Evolutionary conservation across 2,888 invertebrate species (phyloP).

Genomic region (Synergus itoensis): DNA sequence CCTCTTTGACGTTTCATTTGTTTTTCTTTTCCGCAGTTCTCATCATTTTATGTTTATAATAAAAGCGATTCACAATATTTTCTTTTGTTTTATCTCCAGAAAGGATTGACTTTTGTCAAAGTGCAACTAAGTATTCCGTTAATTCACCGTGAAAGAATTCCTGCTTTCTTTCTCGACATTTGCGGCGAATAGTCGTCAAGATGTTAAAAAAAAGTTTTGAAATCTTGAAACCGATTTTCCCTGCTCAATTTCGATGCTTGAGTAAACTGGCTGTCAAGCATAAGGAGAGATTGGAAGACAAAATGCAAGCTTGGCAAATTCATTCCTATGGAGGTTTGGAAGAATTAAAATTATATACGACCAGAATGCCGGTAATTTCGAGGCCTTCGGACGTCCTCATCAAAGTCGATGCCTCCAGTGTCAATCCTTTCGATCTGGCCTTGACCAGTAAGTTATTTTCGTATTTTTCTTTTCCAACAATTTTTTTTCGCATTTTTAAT

Average conservation of each 20-base stretch:
- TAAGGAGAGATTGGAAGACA: slow-evolving; percentile 63
- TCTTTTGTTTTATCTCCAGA: neutral
- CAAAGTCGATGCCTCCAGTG: slow-evolving; percentile 89
- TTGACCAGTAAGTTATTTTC: slow-evolving; percentile 84
- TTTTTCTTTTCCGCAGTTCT: too few species aligned
- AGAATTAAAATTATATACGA: slow-evolving; percentile 83
- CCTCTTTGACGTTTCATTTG: too few species aligned
- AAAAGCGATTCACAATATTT: neutral
- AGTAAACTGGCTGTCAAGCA: slow-evolving; percentile 57
- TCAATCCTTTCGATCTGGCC: slow-evolving; percentile 94
- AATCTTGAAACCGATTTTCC: slow-evolving; percentile 4
- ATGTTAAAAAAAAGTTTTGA: slow-evolving; percentile 19
- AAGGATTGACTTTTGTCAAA: neutral
- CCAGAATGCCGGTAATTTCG: slow-evolving; percentile 85
- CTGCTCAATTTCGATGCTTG: slow-evolving; percentile 6
- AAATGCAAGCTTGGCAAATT: slow-evolving; percentile 90
- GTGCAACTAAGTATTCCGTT: neutral
- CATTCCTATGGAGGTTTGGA: slow-evolving; percentile 86
- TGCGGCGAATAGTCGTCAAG: neutral
- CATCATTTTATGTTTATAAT: neutral
- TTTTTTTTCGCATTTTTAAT: neutral
- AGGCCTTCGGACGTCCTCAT: slow-evolving; percentile 89
- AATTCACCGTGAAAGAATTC: neutral
- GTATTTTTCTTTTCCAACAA: neutral
- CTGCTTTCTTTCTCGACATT: neutral